Conservation (phyloP, 2,113 vertebrate species). For the Dicrurus megarhynchus region DNA sequence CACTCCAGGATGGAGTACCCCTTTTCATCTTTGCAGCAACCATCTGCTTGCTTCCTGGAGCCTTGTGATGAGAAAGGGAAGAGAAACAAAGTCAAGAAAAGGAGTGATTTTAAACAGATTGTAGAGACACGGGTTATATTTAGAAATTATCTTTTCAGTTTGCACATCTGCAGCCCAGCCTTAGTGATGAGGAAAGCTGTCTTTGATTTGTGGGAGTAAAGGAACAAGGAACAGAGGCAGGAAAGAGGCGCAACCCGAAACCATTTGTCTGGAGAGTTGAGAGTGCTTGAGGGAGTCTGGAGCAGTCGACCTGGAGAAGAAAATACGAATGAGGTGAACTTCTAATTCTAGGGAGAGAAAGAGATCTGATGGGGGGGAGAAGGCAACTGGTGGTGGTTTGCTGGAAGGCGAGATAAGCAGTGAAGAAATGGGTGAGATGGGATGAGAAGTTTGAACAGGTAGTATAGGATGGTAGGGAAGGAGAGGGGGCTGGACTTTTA, state of each 20-base stretch:
- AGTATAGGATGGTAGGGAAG: not conserved
- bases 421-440: not conserved
- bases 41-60: not conserved
- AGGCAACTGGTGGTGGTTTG: not conserved
- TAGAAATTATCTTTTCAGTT: accelerated
- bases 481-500: not conserved
- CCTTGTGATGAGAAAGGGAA: not conserved
- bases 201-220: not conserved
- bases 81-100: not conserved
- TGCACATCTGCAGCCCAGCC: not conserved
- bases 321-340: not conserved
- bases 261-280: not conserved
- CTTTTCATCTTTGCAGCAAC: not conserved
- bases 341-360: not conserved
- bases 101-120: not conserved
- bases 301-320: not conserved
- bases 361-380: not conserved
- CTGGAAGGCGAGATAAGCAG: not conserved
- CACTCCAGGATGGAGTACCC: not conserved
- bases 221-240: not conserved
- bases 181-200: not conserved
- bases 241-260: not conserved
- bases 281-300: not conserved
- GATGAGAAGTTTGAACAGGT: not conserved
- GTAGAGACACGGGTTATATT: not conserved